A percentile compares a stretch with the other conserved stretches of the same genome.
phyloP scores from a whole-genome alignment of 2,888 invertebrate genomes.

The Epicampocera succincta region DNA sequence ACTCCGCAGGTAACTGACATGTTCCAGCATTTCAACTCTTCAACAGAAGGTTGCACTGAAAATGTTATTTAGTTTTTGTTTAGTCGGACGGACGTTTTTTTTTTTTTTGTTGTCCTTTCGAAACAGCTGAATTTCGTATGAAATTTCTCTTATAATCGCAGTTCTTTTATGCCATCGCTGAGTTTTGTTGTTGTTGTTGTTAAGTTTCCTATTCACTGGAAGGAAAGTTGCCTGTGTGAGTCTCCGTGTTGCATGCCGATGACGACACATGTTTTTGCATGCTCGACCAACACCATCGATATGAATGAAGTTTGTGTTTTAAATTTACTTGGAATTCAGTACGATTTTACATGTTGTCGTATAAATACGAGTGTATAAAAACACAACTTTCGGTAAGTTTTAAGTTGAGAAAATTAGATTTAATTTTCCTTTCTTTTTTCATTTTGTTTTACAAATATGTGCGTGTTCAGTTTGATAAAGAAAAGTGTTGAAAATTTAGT shows the following conservation, averaged over 20 bases:
- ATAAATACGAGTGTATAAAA: not conserved
- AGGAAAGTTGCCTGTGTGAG: not conserved
- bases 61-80: no score
- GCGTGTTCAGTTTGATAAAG: conserved; percentile 54
- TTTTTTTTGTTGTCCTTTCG: not conserved
- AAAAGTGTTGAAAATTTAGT: conserved; percentile 60
- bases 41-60: no score
- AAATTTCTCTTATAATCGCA: not conserved
- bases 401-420: conserved; percentile 40
- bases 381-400: conserved; percentile 33
- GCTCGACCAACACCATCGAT: conserved; percentile 47
- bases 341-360: conserved; percentile 26
- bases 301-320: conserved; percentile 6
- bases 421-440: conserved; percentile 17
- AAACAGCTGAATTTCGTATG: not conserved
- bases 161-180: not conserved
- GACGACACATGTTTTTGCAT: conserved; percentile 66
- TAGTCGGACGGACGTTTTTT: no score
- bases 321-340: conserved; percentile 46
- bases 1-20: no score
- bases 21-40: no score
- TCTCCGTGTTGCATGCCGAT: not conserved
- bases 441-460: conserved; percentile 36
- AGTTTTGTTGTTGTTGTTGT: not conserved
- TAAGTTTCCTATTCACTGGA: no score